A percentile compares a stretch with the other conserved stretches of the same genome.
phyloP scores from a whole-genome alignment of 1,140 invertebrate species.

The Drusus annulatus region DNA sequence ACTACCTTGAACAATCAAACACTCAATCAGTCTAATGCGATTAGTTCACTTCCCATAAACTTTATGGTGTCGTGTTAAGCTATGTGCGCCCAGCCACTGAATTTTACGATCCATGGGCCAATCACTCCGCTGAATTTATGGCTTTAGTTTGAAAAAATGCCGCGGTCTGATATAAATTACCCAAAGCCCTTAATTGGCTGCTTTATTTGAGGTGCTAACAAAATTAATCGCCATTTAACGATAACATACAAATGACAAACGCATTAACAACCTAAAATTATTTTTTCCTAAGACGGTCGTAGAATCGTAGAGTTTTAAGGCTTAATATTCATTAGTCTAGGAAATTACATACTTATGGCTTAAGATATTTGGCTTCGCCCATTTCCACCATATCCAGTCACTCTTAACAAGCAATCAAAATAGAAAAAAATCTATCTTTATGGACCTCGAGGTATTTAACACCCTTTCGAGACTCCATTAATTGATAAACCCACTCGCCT shows the following conservation, averaged over 20 bases:
- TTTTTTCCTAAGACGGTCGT: too few species aligned
- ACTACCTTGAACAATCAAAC: constrained; percentile 11
- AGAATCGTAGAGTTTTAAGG: too few species aligned
- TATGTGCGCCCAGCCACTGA: background rate
- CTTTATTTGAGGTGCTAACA: constrained; percentile 4
- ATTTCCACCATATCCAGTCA: too few species aligned
- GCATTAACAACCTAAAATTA: too few species aligned
- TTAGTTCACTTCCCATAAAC: constrained; percentile 20
- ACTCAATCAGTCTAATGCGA: constrained; percentile 28
- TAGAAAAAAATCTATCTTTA: too few species aligned
- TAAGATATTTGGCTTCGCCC: too few species aligned
- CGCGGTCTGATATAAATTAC: background rate
- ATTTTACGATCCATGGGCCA: background rate
- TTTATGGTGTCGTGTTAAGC: background rate
- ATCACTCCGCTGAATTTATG: background rate
- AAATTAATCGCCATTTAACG: background rate
- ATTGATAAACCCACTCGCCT: too few species aligned
- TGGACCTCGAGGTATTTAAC: too few species aligned
- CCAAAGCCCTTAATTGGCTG: background rate
- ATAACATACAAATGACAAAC: background rate
- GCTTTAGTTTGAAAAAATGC: background rate
- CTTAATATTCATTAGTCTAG: too few species aligned
- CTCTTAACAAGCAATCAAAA: too few species aligned
- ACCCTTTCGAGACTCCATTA: too few species aligned
- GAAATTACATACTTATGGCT: too few species aligned